These are phyloP conservation scores for Mustela erminea DNA, from an alignment of 2,797 vertebrate genomes.

Conservation along the genomic window DNA sequence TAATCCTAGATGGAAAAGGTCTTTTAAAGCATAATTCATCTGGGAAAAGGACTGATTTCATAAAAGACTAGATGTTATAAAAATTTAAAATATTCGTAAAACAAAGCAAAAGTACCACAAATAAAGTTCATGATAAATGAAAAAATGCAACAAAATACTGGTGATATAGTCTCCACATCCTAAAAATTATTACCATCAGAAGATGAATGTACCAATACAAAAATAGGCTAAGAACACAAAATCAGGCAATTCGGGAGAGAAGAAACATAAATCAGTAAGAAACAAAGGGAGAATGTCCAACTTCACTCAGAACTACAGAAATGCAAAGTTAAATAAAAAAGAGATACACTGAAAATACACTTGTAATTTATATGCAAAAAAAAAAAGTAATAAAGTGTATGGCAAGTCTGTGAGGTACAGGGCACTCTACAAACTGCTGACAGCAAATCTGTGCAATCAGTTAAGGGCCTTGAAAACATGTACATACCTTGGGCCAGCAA, in stretches of 20 bases:
- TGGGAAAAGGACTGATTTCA: constrained; percentile 22
- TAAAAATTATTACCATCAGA: constrained; percentile 6
- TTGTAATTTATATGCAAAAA: constrained; percentile 11
- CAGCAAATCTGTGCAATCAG: background rate
- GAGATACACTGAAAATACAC: background rate
- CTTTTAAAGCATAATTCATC: constrained; percentile 29
- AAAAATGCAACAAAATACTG: background rate
- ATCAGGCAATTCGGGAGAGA: background rate
- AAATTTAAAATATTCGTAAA: constrained; percentile 22
- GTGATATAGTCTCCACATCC: background rate
- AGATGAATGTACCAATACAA: background rate
- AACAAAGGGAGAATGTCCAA: background rate
- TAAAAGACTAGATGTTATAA: background rate
- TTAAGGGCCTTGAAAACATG: background rate
- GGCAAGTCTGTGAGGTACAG: background rate
- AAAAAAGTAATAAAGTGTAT: background rate
- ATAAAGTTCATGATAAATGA: constrained; percentile 34
- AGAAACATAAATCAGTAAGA: background rate
- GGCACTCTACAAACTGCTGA: background rate
- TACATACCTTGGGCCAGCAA: background rate
- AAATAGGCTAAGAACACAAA: background rate
- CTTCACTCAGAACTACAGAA: constrained; percentile 9
- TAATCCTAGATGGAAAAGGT: background rate
- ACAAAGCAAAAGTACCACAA: background rate
- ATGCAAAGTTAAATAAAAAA: constrained; percentile 2